Base-by-base conservation (phyloP, 2,888 invertebrate species). In the Platerodrilus igneus region DNA sequence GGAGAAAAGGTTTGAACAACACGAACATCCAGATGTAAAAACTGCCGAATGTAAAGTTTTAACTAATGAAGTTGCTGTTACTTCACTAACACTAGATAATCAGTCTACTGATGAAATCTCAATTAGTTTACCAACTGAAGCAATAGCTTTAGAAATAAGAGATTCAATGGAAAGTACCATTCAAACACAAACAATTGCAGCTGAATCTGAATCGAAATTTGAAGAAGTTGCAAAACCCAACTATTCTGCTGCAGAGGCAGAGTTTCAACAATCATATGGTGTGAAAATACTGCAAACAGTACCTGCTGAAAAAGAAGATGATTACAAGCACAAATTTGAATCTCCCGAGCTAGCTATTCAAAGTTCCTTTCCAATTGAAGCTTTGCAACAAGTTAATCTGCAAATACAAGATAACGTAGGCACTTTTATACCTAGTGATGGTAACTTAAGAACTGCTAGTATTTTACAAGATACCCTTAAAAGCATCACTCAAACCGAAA, bases 281-380 rank as follows among this genome's bases (percentile, higher is more conserved):
- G 48, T 85, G 30, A 73, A 74, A 50, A 67, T 81, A 8, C 77
- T 74, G 9, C 76, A 79, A 65, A 57, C 74, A 1, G 48, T 72
- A 29, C 58, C 70, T 5, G 64, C 73, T 19, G 66, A 61, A 57
- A 73, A 74, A 67, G 60, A 56, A 25, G 53, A 55, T 41, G 44
- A 53, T 23, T 56, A 57, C 27, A 46, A 48, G 27, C 40, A 47
- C n/a, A 48, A 52, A 36, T 29, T 37, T n/a, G 48, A 53, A 43
- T 37, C 41, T 23, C 27, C 22, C 10, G 56, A 57, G 47, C 58
- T 59, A 41, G 64, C 57, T 2, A 60, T 62, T 44, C 56, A 56
- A 6, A 66, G 64, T 11, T 55, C 63, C 14, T 60, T 66, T 38
- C 62, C 65, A 30, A 56, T 67, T 17, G 59, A 66, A 29, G 62